A percentile compares a stretch with the other conserved stretches of the same genome.
phyloP scores from a whole-genome alignment of 37 sponge, comb jelly and placozoan genomes.

The Cliona cf. orientalis region DNA sequence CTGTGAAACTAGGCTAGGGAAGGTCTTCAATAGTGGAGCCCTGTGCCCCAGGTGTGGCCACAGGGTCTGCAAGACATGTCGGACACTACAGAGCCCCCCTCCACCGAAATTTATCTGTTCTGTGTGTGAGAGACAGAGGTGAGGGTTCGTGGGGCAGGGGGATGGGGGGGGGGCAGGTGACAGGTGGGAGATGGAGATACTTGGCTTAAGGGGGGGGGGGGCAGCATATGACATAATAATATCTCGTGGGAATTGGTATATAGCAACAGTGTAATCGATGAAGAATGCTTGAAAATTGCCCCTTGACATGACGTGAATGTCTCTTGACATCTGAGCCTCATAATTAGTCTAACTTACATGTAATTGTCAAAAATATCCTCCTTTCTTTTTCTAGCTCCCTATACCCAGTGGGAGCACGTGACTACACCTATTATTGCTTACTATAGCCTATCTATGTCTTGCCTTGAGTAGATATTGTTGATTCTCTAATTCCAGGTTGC shows the following conservation, averaged over 20 bases:
- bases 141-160: neutral
- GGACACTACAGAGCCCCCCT: neutral
- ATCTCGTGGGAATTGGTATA: too few relatives aligned
- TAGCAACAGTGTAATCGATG: too few relatives aligned
- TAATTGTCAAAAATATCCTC: neutral
- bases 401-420: too few relatives aligned
- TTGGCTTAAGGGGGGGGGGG: too few relatives aligned
- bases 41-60: conserved; percentile 34
- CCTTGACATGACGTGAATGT: neutral
- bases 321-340: too few relatives aligned
- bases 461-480: neutral
- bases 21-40: conserved; percentile 33
- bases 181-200: too few relatives aligned
- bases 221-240: too few relatives aligned
- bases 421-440: neutral
- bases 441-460: neutral
- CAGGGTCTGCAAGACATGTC: conserved; percentile 47
- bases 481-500: neutral
- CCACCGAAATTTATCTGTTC: conserved; percentile 32
- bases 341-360: neutral
- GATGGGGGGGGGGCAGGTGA: neutral
- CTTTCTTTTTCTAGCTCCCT: neutral
- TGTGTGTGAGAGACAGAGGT: conserved; percentile 45
- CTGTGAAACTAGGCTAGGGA: conserved; percentile 23
- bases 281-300: too few relatives aligned